Evolutionary conservation across 2,888 invertebrate genomes (phyloP), one percentile per base, ranked within the genome.

Genomic region (Spialia ferax): DNA sequence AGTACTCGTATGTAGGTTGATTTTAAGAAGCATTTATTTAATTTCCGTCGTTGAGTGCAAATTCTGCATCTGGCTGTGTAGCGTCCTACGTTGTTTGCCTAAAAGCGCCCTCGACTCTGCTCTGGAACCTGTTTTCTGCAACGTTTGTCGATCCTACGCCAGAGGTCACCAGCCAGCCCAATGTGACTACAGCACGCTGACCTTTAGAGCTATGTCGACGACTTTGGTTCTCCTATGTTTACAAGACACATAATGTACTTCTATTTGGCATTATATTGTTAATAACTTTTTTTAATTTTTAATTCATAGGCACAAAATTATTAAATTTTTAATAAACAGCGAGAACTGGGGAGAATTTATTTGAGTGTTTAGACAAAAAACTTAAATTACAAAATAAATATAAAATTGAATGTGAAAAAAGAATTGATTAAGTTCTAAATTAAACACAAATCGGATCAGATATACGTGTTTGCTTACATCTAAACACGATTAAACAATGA

Each of bases 131-230:
- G 66, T 66, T 65, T 65, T 32, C 29, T 48, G 63, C 63, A 52
- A 57, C 59, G 65, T 59, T 59, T 66, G 65, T 60, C 66, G 66
- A 32, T 66, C 65, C 65, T 52, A 52, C 66, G 65, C 18, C 59
- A 66, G 66, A 66, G 66, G 66, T 60, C 60, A 66, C 66, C 60
- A 60, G 66, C 60, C 65, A 8, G 48, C 11, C 42, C 65, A 65
- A 59, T 60, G 54, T 54, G 60, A 66, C 66, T 52, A 23, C 42
- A 65, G 52, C 59, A 26, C 59, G 59, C 65, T 65, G 65, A 59
- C 65, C 65, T 65, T 60, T 65, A 54, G 35, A 52, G n/a, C 22
- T 50, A 38, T 45, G 48, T 61, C 45, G 55, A 54, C 29, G 64
- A 56, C 26, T 69, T 64, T 61, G 63, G 45, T 32, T 50, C 48